A percentile compares a stretch with the other conserved stretches of the same genome.
phyloP scores from a whole-genome alignment of 1,140 invertebrate species.

The Trialeurodes vaporariorum region DNA sequence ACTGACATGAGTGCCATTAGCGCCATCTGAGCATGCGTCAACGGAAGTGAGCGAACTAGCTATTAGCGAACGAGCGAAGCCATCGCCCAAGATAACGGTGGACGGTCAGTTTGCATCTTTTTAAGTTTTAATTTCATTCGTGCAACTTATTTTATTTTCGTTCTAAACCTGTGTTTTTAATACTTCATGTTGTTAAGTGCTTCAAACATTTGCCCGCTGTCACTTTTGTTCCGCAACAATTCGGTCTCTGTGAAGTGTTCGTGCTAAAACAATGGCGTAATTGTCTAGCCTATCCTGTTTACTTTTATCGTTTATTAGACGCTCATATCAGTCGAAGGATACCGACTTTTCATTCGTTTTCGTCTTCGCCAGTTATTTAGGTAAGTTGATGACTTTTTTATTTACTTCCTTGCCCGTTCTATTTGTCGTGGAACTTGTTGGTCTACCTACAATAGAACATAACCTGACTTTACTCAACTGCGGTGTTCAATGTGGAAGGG shows the following conservation, averaged over 20 bases:
- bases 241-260: neutral
- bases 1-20: no score
- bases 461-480: neutral
- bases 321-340: neutral
- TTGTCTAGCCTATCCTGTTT: neutral
- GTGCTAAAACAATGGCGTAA: neutral
- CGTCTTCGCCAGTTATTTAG: neutral
- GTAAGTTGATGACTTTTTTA: neutral
- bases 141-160: no score
- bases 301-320: conserved; percentile 1
- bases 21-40: neutral
- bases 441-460: neutral
- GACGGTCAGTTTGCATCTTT: neutral
- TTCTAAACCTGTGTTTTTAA: no score
- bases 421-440: no score
- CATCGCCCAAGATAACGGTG: neutral
- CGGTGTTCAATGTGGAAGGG: neutral
- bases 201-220: no score
- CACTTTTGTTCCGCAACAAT: no score
- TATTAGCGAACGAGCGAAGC: neutral
- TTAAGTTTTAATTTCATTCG: no score
- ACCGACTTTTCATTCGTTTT: neutral
- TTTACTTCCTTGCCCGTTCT: no score
- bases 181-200: no score
- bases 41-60: neutral